A percentile compares a stretch with the other conserved stretches of the same genome.
phyloP scores from a whole-genome alignment of 1,140 invertebrate species.

The Ceratosolen fusciceps region DNA sequence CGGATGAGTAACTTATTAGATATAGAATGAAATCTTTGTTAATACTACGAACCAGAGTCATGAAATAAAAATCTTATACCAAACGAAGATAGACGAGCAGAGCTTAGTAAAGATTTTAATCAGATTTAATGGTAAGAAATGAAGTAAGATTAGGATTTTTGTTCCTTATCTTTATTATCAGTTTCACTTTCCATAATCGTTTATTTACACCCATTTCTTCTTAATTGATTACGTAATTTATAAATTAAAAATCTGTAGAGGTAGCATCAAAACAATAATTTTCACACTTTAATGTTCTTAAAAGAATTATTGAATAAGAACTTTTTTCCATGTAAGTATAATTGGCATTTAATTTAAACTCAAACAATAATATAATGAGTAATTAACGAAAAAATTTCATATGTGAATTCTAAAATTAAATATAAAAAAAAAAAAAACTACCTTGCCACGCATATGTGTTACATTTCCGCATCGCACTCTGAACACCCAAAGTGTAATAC shows the following conservation, averaged over 20 bases:
- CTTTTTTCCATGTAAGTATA: no score
- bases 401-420: background rate
- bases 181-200: background rate
- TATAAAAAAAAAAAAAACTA: slow-evolving; percentile 57
- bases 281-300: no score
- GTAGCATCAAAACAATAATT: no score
- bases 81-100: no score
- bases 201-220: background rate
- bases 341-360: no score
- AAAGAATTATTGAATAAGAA: no score
- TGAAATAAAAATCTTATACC: no score
- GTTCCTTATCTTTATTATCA: background rate
- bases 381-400: no score
- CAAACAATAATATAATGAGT: background rate
- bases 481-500: slow-evolving; percentile 79
- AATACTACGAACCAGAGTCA: no score
- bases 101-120: slow-evolving; percentile 38
- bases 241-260: no score
- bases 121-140: slow-evolving; percentile 51
- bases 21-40: no score
- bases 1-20: no score
- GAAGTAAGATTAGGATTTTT: slow-evolving; percentile 49
- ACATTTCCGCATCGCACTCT: slow-evolving; percentile 74
- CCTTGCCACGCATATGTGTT: slow-evolving; percentile 75
- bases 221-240: background rate